Evolutionary conservation across 1,140 invertebrate genomes (phyloP), one percentile per base, ranked within the genome.

Genomic region (Chymomyza costata): DNA sequence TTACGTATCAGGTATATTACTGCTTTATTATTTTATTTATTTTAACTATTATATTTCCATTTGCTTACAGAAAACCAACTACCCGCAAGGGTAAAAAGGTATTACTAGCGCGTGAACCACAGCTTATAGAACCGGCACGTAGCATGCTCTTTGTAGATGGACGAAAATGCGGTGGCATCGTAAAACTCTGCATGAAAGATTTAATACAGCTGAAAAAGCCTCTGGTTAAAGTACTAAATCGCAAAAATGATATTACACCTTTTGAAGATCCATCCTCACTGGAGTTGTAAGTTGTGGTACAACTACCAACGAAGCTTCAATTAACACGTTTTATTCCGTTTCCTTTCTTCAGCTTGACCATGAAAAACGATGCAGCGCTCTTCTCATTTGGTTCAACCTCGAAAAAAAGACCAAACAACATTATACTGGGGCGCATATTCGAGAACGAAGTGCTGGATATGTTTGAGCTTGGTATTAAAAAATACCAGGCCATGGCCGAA

Each of bases 381-480:
- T 99, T 99, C 87, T 89, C 93, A 45, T 93, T 97, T 83, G 94
- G 91, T 13, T 94, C 92, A n/a, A 92, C 96, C 60, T 94, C 90
- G 43, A 99, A 99, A 86, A 99, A 99, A 85, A 88, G 96, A 14
- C 97, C 97, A 1, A 90, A 99, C 78, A 98, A 98, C 87, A 84
- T 99, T 35, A 87, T 98, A 21, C 86, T 99, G 52, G 96, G 95
- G 1, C 89, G 98, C 64, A 92, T 94, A 65, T 99, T 92, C 87
- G 94, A 99, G 86, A 89, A 93, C 71, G 92, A 93, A 38, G 85
- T 99, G 17, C 87, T 99, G 31, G 98, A 99, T 83, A 98, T 99
- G 95, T 90, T 97, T 66, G 98, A 99, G 88, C 89, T 99, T 55
- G 95, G 95, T 14, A 89, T 99, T 11, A 93, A 95, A 56, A 90